A percentile compares a stretch with the other conserved stretches of the same genome.
phyloP scores from a whole-genome alignment of 2,113 vertebrate genomes.

The Sula dactylatra region DNA sequence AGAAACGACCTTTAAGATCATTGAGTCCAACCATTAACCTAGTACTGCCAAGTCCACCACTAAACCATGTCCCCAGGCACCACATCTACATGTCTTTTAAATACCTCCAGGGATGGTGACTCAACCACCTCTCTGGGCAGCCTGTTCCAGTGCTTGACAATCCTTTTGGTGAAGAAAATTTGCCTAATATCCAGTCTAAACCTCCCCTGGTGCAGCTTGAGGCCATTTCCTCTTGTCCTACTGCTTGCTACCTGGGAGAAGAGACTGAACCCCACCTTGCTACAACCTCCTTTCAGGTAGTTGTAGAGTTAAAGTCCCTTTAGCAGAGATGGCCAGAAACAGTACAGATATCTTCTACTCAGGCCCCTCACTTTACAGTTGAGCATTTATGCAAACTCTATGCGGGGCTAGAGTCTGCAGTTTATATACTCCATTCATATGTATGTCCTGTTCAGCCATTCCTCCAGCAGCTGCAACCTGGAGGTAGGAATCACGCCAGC shows the following conservation, averaged over 20 bases:
- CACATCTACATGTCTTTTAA: background rate
- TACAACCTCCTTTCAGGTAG: background rate
- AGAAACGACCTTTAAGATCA: background rate
- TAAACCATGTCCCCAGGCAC: accelerated
- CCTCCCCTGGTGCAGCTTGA: background rate
- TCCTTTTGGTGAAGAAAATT: background rate
- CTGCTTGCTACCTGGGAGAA: background rate
- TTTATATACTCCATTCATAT: background rate
- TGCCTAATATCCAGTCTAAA: background rate
- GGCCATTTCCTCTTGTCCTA: background rate
- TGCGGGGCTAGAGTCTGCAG: accelerated
- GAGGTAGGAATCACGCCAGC: background rate
- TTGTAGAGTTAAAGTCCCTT: background rate
- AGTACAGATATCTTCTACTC: background rate
- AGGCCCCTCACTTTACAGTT: background rate
- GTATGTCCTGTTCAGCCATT: background rate
- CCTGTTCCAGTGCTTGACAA: background rate
- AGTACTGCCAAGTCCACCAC: background rate
- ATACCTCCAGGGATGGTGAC: background rate
- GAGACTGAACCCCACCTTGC: accelerated
- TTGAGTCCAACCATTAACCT: background rate
- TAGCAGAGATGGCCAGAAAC: background rate
- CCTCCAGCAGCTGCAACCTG: background rate
- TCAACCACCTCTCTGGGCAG: background rate
- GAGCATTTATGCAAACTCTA: background rate